Base-by-base conservation (phyloP, 1,140 invertebrate species). In the Euglossa dilemma region DNA sequence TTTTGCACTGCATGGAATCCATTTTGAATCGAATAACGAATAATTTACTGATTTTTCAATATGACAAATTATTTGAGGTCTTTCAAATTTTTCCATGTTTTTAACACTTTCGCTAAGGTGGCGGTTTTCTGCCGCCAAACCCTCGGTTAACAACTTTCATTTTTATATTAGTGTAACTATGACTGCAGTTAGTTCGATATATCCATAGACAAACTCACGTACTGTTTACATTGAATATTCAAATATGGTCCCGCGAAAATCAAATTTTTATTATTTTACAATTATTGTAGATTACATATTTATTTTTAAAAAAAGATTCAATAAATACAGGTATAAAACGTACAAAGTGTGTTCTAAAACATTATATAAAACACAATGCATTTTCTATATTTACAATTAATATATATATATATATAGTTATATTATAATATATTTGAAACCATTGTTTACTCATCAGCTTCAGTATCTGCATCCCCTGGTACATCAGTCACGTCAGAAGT, bases 1-100 rank as follows among this genome's bases (percentile, higher is more conserved):
- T 94, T 99, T 99, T 1, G 98, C 97, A 16, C 98, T 98, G 88
- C 96, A 97, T 2, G 98, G 98, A 90, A 99, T 97, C 98, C 98
- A 99, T 95, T 98, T 98, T n/a, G 96, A 95, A 91, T 99, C 98
- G 93, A 98, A 99, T 25, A 99, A 91, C 11, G 98, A 98, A 94
- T 97, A 99, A 92, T 97, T 96, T 3, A 99, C 91, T 52, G 96
- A 95, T 93, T 98, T 97, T 91, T 99, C 97, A 25, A 97, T 95
- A 92, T 99, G 98, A 79, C 97, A 96, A 86, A 99, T 98, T 87
- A 99, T 97, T 94, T 98, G 98, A 0, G 98, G 98, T 87, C 98
- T 98, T 79, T 97, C 96, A 92, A 97, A 83, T 20, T 89, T 83
- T 36, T 95, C 94, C 93, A 94, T 94, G 5, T 56, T 69, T 8